phyloP scores from a whole-genome alignment of 2,797 vertebrate species.

The Callimico goeldii region DNA sequence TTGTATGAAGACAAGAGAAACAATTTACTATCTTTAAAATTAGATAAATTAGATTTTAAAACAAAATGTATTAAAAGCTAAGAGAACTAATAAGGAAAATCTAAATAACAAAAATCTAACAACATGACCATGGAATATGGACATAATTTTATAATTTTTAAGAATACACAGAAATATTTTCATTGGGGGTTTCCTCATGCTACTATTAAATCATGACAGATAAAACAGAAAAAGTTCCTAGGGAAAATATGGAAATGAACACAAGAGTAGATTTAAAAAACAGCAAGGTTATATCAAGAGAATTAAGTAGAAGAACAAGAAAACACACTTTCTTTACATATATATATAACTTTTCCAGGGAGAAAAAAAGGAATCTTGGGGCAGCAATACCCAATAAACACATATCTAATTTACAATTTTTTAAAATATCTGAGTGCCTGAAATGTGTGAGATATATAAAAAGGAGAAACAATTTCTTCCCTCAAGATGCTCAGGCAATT shows the following conservation, averaged over 20 bases:
- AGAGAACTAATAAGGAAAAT: neutral
- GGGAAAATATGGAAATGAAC: neutral
- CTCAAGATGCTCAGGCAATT: neutral
- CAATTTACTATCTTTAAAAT: neutral
- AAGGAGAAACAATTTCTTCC: neutral
- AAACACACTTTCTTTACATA: neutral
- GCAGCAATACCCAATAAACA: neutral
- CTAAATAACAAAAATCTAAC: slow-evolving; percentile 35
- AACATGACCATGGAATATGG: neutral
- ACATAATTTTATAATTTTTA: neutral
- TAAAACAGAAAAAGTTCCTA: neutral
- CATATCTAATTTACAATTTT: neutral
- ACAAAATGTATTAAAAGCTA: neutral
- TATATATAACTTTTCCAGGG: neutral
- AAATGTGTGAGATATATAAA: neutral
- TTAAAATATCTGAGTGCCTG: neutral
- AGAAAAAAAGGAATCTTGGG: neutral
- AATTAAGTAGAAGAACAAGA: neutral
- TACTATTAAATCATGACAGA: neutral
- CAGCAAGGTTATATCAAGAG: neutral
- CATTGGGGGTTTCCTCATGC: neutral
- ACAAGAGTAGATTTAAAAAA: neutral
- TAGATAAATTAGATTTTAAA: slow-evolving; percentile 37
- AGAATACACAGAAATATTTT: neutral
- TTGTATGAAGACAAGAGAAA: neutral